Conservation (phyloP, 2,797 vertebrate genomes). For the Sebastes glaucus region DNA sequence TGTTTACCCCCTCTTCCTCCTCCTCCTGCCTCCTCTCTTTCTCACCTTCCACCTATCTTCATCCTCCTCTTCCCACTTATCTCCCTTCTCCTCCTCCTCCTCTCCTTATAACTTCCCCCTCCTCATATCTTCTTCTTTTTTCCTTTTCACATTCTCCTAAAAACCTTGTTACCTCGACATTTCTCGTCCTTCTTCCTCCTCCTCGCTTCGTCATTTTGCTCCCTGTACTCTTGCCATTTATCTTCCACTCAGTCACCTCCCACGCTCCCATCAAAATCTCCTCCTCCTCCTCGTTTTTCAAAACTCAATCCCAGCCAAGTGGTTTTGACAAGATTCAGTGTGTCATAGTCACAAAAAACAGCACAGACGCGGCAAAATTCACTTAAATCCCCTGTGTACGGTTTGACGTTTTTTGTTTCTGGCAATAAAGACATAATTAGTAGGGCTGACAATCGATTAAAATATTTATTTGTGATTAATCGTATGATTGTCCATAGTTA, state of each 20-base stretch:
- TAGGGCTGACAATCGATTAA: too few species aligned
- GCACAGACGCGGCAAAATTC: not conserved
- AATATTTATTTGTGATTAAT: rapidly evolving
- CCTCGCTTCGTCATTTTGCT: conserved; percentile 16
- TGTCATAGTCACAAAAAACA: conserved; percentile 6
- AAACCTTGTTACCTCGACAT: not conserved
- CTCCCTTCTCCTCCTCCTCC: not conserved
- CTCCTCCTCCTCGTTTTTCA: conserved; percentile 22
- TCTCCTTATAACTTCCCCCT: not conserved
- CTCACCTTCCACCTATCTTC: not conserved
- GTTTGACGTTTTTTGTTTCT: not conserved
- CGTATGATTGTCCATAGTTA: too few species aligned
- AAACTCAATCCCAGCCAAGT: conserved; percentile 38
- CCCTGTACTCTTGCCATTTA: conserved; percentile 20
- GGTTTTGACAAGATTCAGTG: conserved; percentile 32
- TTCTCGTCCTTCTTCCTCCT: not conserved
- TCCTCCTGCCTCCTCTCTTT: not conserved
- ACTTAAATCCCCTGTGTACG: not conserved
- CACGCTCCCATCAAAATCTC: conserved; percentile 40
- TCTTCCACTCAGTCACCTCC: conserved; percentile 57
- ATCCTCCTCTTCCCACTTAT: not conserved
- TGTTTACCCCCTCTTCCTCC: not conserved
- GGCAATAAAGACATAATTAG: not conserved
- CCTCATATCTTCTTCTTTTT: not conserved
- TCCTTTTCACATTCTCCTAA: not conserved